Evolutionary conservation across 2,797 vertebrate genomes (phyloP).

Genomic region (Amblyopsis hoosieri): DNA sequence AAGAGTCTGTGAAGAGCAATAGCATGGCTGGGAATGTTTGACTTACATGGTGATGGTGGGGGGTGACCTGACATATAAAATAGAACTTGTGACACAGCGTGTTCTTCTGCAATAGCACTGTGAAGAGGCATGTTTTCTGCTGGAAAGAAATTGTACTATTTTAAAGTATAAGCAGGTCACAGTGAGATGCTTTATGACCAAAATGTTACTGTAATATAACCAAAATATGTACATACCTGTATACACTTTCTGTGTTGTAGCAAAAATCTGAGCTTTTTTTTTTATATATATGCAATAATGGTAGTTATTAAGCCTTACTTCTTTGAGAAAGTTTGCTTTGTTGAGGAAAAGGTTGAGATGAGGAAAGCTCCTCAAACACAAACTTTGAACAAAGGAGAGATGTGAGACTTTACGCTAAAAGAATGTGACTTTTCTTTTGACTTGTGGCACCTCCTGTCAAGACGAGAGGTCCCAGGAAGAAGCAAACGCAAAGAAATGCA

Average conservation of each 20-base stretch:
- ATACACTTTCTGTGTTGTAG: neutral
- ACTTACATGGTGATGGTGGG: constrained; percentile 46
- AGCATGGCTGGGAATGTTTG: constrained; percentile 63
- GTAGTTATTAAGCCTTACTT: constrained; percentile 8
- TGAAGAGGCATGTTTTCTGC: constrained; percentile 40
- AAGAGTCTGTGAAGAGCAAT: constrained; percentile 50
- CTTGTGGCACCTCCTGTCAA: constrained; percentile 71
- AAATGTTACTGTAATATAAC: constrained; percentile 38
- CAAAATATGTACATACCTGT: neutral
- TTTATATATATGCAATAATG: constrained; percentile 18
- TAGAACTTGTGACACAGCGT: constrained; percentile 58
- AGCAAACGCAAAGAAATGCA: constrained; percentile 73
- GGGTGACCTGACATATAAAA: constrained; percentile 49
- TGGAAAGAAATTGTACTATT: too few relatives aligned
- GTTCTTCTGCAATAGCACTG: constrained; percentile 65
- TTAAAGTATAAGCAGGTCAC: too few relatives aligned
- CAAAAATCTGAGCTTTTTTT: constrained; percentile 36
- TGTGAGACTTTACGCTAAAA: constrained; percentile 66
- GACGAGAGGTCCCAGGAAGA: constrained; percentile 73
- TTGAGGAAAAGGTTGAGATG: constrained; percentile 56
- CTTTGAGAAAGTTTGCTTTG: constrained; percentile 38
- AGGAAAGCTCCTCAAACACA: constrained; percentile 66
- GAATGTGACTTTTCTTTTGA: constrained; percentile 77
- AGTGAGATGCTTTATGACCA: neutral
- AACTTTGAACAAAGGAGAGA: constrained; percentile 68